A percentile compares a stretch with the other conserved stretches of the same genome.
These are phyloP conservation scores for Acrobasis suavella DNA, from an alignment of 2,888 invertebrate species.

Conservation along the genomic window DNA sequence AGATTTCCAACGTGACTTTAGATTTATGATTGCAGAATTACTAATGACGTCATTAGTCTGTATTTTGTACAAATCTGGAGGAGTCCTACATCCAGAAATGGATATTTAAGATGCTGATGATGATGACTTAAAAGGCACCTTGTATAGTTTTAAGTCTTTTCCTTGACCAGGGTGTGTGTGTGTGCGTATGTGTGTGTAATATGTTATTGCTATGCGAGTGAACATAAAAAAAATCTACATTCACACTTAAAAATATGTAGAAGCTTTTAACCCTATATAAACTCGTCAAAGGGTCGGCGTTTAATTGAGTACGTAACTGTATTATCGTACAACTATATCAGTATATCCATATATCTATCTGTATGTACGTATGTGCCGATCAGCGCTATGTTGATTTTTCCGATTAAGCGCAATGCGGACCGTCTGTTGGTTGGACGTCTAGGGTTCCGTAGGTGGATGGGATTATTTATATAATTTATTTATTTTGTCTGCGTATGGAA, in stretches of 20 bases:
- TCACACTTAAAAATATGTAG: neutral
- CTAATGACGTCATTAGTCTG: too few relatives aligned
- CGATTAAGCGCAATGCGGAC: constrained; percentile 70
- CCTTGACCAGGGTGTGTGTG: too few relatives aligned
- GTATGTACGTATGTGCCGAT: constrained; percentile 14
- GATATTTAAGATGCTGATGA: too few relatives aligned
- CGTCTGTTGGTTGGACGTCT: constrained; percentile 44
- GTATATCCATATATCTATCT: neutral
- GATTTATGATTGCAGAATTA: too few relatives aligned
- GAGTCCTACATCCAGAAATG: too few relatives aligned
- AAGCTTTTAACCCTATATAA: neutral
- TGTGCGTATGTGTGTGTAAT: too few relatives aligned
- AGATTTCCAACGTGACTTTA: too few relatives aligned
- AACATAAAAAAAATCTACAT: neutral
- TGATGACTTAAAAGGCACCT: too few relatives aligned
- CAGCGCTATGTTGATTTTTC: constrained; percentile 65
- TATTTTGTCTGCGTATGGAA: neutral
- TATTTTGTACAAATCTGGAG: too few relatives aligned
- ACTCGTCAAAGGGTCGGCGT: constrained; percentile 2
- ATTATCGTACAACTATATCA: constrained; percentile 4
- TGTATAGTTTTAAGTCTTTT: too few relatives aligned
- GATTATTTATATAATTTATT: neutral
- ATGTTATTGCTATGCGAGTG: too few relatives aligned
- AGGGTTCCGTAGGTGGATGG: constrained; percentile 47
- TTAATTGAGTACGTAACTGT: constrained; percentile 16